phyloP scores from a whole-genome alignment of 2,888 invertebrate species.

The Pseudeuparius sepicola region DNA sequence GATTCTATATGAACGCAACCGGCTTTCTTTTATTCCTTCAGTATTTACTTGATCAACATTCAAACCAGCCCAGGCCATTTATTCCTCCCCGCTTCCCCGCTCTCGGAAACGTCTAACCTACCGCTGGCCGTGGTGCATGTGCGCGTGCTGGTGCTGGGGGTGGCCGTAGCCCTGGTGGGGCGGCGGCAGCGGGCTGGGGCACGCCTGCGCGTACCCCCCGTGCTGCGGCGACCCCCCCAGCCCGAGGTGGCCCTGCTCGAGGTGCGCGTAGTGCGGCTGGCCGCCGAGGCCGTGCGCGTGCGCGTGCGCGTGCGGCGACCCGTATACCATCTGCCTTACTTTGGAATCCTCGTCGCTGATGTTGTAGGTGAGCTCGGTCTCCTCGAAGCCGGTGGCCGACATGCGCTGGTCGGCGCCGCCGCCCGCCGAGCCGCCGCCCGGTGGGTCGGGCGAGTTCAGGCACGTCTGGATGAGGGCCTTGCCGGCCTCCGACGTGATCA shows the following conservation, averaged over 20 bases:
- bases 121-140: slow-evolving; percentile 73
- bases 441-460: slow-evolving; percentile 92
- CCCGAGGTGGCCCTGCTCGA: slow-evolving; percentile 38
- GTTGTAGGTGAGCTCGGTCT: slow-evolving; percentile 95
- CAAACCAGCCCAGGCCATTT: too few relatives aligned
- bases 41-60: too few relatives aligned
- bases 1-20: too few relatives aligned
- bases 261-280: slow-evolving; percentile 37
- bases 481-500: slow-evolving; percentile 97
- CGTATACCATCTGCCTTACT: slow-evolving; percentile 93
- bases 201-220: slow-evolving; percentile 54
- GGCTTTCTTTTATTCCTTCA: too few relatives aligned
- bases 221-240: slow-evolving; percentile 39
- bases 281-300: slow-evolving; percentile 49
- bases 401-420: slow-evolving; percentile 85
- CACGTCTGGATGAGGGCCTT: slow-evolving; percentile 98
- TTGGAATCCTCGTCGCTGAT: slow-evolving; percentile 91
- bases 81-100: too few relatives aligned
- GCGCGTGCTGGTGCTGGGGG: slow-evolving; percentile 60
- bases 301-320: slow-evolving; percentile 52
- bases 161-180: slow-evolving; percentile 48
- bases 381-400: slow-evolving; percentile 98
- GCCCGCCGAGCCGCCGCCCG: slow-evolving; percentile 44
- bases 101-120: too few relatives aligned
- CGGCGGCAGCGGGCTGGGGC: slow-evolving; percentile 65